Conservation (phyloP, 2,888 invertebrate genomes). For the Synanthedon myopaeformis region DNA sequence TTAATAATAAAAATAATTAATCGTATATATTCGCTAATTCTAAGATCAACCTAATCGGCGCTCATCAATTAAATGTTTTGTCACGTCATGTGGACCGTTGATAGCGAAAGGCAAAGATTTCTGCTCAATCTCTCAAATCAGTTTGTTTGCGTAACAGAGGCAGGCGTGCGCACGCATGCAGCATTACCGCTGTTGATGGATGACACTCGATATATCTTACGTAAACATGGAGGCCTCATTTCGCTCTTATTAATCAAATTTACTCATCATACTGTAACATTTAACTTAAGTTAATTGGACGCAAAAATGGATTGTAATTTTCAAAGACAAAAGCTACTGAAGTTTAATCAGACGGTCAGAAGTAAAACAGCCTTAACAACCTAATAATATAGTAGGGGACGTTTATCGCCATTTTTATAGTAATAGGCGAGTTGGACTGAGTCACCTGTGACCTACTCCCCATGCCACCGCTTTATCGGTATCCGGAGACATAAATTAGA, state of each 20-base stretch:
- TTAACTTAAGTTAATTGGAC: background rate
- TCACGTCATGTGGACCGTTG: conserved; percentile 8
- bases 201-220: conserved; percentile 37
- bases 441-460: conserved; percentile 52
- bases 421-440: conserved; percentile 16
- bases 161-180: conserved; percentile 38
- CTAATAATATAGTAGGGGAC: background rate
- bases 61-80: conserved; percentile 13
- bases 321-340: no score
- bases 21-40: background rate
- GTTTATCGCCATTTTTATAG: conserved; percentile 9
- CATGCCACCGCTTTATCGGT: conserved; percentile 49
- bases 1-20: no score
- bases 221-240: conserved; percentile 25
- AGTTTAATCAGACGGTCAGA: no score
- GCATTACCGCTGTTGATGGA: conserved; percentile 31
- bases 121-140: conserved; percentile 20
- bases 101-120: conserved; percentile 16
- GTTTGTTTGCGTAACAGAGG: conserved; percentile 17
- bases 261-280: background rate
- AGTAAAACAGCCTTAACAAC: background rate
- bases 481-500: conserved; percentile 58
- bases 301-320: background rate
- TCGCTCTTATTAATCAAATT: conserved; percentile 40
- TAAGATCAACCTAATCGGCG: conserved; percentile 2